Base-by-base conservation (phyloP, 2,113 vertebrate species). In the Calonectris borealis region DNA sequence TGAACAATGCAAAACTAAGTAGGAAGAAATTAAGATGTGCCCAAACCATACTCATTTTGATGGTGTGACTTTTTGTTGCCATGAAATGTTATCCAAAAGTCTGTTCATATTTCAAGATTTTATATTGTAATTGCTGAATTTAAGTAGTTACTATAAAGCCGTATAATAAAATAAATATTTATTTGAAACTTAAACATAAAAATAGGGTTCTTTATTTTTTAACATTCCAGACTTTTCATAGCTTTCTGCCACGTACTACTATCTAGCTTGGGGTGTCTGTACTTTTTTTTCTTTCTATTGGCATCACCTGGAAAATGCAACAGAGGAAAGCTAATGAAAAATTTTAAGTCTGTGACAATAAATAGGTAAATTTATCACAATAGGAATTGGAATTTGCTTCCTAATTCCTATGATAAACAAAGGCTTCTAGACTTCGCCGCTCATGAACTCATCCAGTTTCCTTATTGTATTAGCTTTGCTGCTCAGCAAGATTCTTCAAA, bases 401-500 rank as follows among this genome's bases (percentile, higher is more conserved):
- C 58, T 65, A 60, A 73, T 92, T 93, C 71, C 40, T 83, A n/a
- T 31, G 42, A 38, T 85, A 83, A 88, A 80, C 52, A 76, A 71
- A 64, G 75, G 24, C 38, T 69, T 86, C 13, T 64, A 49, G 38
- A 52, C 18, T 66, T 75, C 38, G 60, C 38, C 2, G 40, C 54
- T 90, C 27, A 51, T 69, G 19, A 83, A 76, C 42, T 69, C 21
- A 38, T 72, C n/a, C 44, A 9, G 29, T 72, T 92, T 71, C 71
- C 34, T 84, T 77, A 36, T 55, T 88, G 24, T 66, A 42, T 69
- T n/a, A 76, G 36, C 51, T 75, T 83, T 76, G 68, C 83, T 92
- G 86, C 71, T 92, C 66, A 88, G 89, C 80, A 77, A 60, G 71
- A 88, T 81, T 93, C 94, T 91, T 78, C 42, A 68, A 40, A 69